Evolutionary conservation across 2,797 vertebrate genomes (phyloP).

Genomic region (Chelidonichthys spinosus): DNA sequence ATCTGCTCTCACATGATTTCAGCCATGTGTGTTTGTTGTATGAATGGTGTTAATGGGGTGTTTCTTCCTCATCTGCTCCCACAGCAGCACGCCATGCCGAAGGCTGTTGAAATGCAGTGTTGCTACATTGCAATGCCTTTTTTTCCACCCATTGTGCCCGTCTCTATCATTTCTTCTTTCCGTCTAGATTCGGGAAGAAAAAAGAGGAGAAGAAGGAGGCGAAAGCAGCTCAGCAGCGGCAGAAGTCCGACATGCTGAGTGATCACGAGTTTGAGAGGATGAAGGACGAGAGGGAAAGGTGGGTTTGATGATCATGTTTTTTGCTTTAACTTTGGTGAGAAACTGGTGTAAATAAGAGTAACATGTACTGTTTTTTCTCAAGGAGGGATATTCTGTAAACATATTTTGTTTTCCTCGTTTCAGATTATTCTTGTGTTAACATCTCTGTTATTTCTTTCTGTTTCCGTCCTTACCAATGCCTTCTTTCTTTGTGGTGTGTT

Average conservation of each 20-base stretch:
- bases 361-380: background rate
- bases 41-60: background rate
- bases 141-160: background rate
- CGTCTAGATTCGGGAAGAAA: slow-evolving; percentile 92
- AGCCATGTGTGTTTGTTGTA: slow-evolving; percentile 8
- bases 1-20: background rate
- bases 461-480: background rate
- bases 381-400: background rate
- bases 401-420: slow-evolving; percentile 5
- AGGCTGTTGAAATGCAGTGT: background rate
- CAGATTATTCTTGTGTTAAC: slow-evolving; percentile 9
- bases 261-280: slow-evolving; percentile 91
- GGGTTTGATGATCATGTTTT: slow-evolving; percentile 13
- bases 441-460: background rate
- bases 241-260: slow-evolving; percentile 81
- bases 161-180: slow-evolving; percentile 16
- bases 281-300: slow-evolving; percentile 94
- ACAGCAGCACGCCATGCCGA: background rate
- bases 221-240: slow-evolving; percentile 83
- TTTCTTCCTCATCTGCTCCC: slow-evolving; percentile 3
- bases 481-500: background rate
- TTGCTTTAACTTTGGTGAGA: slow-evolving; percentile 1
- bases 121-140: too few relatives aligned
- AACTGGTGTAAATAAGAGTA: background rate
- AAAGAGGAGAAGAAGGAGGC: slow-evolving; percentile 94